Evolutionary conservation across 2,888 invertebrate genomes (phyloP), one percentile per base, ranked within the genome.

Genomic region (Teleiodes luculella): DNA sequence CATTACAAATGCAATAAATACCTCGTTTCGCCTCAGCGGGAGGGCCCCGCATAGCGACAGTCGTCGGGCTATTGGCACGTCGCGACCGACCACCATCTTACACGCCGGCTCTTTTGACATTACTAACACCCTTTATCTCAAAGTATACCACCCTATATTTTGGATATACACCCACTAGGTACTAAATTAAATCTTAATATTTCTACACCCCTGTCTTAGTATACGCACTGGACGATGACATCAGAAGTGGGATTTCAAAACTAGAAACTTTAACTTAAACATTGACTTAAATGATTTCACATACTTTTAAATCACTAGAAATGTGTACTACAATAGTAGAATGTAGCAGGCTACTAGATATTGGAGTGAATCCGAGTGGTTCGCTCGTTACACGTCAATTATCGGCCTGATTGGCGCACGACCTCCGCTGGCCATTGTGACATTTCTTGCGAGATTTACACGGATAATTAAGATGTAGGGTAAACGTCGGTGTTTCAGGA

Each of bases 361-460:
- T 20, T 28, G 28, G 24, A 24, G 35, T 11, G 30, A 41, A 30
- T 43, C 41, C 48, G 63, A 64, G 64, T 63, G 64, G 63, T 63
- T 61, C 62, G 64, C 66, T 74, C 74, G 73, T 70, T 75, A 74
- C 68, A 65, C 69, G 67, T 72, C 77, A 80, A 82, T 80, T 82
- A 81, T 73, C 78, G 76, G 71, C 66, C 76, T 73, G 70, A 76
- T 70, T 66, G 72, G 67, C 74, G 72, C 71, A 70, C 75, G 78
- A 75, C 75, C 78, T 75, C 70, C 70, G 66, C 68, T 68, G 63
- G 53, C 58, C 61, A 55, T 57, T 56, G 56, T 60, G 54, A 61
- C 50, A 58, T 63, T 59, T 60, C 60, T 58, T 52, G 31, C 33
- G 20, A 39, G 30, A 31, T 37, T 49, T 49, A 49, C 49, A 28